These are phyloP conservation scores for Liodrosophila aerea DNA, from an alignment of 2,888 invertebrate species.

Conservation along the genomic window DNA sequence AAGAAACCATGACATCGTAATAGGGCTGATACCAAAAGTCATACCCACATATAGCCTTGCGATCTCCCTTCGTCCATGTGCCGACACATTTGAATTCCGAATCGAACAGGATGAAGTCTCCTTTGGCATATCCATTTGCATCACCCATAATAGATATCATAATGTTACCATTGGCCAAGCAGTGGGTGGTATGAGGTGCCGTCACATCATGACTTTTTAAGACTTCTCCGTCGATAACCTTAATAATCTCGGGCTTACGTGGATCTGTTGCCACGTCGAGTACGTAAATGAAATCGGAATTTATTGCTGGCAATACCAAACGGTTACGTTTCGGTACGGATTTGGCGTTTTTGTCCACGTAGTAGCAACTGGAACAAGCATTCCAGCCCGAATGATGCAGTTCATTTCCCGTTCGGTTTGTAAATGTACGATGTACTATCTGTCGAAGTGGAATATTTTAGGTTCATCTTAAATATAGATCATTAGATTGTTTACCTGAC, in stretches of 20 bases:
- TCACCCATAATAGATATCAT: conserved; percentile 98
- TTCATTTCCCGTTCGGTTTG: conserved; percentile 91
- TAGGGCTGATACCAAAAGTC: conserved; percentile 99
- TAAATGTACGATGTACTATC: conserved; percentile 93
- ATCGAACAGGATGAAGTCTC: conserved; percentile 94
- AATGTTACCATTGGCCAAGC: conserved; percentile 94
- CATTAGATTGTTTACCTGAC: conserved; percentile 85
- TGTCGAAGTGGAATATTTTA: conserved; percentile 78
- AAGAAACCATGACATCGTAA: conserved; percentile 93
- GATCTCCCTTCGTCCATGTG: conserved; percentile 88
- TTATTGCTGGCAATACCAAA: conserved; percentile 91
- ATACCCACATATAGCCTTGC: conserved; percentile 90
- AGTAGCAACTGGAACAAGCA: conserved; percentile 95
- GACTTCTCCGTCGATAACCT: conserved; percentile 91
- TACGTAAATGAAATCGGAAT: conserved; percentile 92
- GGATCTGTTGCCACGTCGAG: conserved; percentile 90
- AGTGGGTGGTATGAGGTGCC: conserved; percentile 97
- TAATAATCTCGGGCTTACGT: conserved; percentile 88
- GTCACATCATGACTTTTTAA: conserved; percentile 89
- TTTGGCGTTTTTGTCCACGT: conserved; percentile 79
- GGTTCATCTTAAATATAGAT: neutral
- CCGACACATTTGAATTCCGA: conserved; percentile 86
- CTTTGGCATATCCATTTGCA: conserved; percentile 90
- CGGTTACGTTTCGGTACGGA: conserved; percentile 87
- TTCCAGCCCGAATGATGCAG: conserved; percentile 99